Evolutionary conservation across 2,113 vertebrate genomes (phyloP).

Genomic region (Oreotrochilus melanogaster): DNA sequence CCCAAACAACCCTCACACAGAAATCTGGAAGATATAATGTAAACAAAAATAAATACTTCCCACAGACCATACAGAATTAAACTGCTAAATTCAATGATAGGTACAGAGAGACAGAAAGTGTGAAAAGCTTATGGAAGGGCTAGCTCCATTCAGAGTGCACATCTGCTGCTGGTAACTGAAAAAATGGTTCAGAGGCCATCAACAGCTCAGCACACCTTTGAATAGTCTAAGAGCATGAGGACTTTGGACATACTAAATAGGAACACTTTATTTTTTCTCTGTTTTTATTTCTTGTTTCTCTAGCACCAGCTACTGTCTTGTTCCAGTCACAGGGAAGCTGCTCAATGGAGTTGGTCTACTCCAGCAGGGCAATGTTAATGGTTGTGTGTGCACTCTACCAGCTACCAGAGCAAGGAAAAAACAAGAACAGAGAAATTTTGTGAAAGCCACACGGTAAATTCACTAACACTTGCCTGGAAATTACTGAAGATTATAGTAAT

Average conservation of each 20-base stretch:
- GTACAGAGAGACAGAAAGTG: not conserved
- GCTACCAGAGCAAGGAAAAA: accelerated
- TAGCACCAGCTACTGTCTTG: not conserved
- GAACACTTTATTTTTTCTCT: not conserved
- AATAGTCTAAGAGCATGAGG: not conserved
- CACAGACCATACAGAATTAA: not conserved
- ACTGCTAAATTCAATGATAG: not conserved
- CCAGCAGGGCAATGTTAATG: not conserved
- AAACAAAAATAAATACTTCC: not conserved
- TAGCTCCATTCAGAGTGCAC: not conserved
- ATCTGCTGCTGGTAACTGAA: not conserved
- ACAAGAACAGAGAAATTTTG: accelerated
- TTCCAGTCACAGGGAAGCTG: not conserved
- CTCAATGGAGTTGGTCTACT: not conserved
- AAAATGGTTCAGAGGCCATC: not conserved
- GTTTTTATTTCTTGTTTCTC: not conserved
- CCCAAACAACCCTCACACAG: not conserved
- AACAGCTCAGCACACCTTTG: not conserved
- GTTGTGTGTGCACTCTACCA: not conserved
- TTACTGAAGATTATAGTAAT: not conserved
- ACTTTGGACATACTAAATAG: not conserved
- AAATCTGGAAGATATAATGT: not conserved
- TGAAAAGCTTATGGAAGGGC: not conserved
- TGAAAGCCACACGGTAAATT: not conserved
- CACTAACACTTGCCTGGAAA: accelerated